Base-by-base conservation (phyloP, 2,797 vertebrate genomes). In the Oreochromis mossambicus region DNA sequence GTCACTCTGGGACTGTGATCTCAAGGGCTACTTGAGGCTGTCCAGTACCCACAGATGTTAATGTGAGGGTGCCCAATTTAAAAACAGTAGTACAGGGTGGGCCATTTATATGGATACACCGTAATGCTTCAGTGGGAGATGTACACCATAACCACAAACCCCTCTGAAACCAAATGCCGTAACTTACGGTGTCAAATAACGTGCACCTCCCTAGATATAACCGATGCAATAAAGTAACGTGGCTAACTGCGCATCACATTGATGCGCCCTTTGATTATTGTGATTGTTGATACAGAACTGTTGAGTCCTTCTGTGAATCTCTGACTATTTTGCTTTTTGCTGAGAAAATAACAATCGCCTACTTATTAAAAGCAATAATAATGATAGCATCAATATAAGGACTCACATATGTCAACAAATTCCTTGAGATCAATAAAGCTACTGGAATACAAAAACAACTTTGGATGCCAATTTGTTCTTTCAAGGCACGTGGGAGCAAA, bases 171-270 rank as follows among this genome's bases (percentile, higher is more conserved):
- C 19, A 38, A 38, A 66, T 15, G 1, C 34, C 34, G 8, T 66
- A 38, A 66, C 34, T 0, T 21, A 66, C 19, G 0, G 34, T 41
- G 61, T 0, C 21, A 38, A 0, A 19, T 66, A 38, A 5, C 19
- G 1, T 66, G 61, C 1, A 66, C 3, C 61, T 66, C 61, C 0
- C 8, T 66, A 38, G 34, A 38, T 38, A 38, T 8, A 66, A 66
- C 61, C 3, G 0, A 34, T 41, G 61, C 4, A 41, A 21, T 21
- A 1, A 66, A 21, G 61, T 41, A 41, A 66, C 0, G 19, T 21
- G 3, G 3, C 34, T 21, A 66, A 38, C 11, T 66, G 34, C 12
- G 12, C 61, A 21, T 66, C 1, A 4, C n/a, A 38, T 38, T 7
- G 2, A 21, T 5, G 41, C 5, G 5, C 11, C 38, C 5, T 12